These are phyloP conservation scores for Whitmania pigra DNA, from an alignment of 1,140 invertebrate genomes.

Conservation along the genomic window DNA sequence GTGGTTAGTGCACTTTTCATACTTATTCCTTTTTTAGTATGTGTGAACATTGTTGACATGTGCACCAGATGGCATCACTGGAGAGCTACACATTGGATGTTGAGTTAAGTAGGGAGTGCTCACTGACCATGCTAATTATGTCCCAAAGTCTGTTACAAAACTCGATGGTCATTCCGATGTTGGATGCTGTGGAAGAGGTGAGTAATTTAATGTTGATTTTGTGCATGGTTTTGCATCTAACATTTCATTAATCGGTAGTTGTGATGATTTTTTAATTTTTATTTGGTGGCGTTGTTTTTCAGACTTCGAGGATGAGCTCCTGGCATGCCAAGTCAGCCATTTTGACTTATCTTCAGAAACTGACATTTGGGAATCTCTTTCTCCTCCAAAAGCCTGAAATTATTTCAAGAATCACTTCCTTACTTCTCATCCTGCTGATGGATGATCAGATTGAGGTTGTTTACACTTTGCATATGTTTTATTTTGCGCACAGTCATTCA, in stretches of 20 bases:
- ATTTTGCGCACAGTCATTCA: no score
- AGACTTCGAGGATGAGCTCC: slow-evolving; percentile 41
- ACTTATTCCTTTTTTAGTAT: no score
- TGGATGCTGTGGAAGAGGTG: slow-evolving; percentile 41
- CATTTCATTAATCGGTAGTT: no score
- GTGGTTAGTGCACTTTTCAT: slow-evolving; percentile 35
- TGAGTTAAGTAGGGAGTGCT: slow-evolving; percentile 59
- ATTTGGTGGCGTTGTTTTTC: neutral
- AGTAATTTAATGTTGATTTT: neutral
- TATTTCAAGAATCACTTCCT: slow-evolving; percentile 30
- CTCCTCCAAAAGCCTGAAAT: slow-evolving; percentile 31
- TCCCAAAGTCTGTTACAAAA: slow-evolving; percentile 42
- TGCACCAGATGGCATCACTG: slow-evolving; percentile 57
- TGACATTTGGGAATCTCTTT: slow-evolving; percentile 73
- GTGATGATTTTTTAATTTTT: no score
- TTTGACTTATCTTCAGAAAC: slow-evolving; percentile 62
- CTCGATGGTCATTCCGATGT: slow-evolving; percentile 45
- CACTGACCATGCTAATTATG: slow-evolving; percentile 53
- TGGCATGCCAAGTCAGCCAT: slow-evolving; percentile 64
- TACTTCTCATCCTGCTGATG: slow-evolving; percentile 35
- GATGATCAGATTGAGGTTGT: slow-evolving; percentile 41
- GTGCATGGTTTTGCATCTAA: neutral
- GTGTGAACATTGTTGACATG: neutral
- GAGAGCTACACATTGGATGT: slow-evolving; percentile 64
- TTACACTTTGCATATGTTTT: no score